Evolutionary conservation across 1,140 invertebrate species (phyloP).

Genomic region (Coptotermes formosanus): DNA sequence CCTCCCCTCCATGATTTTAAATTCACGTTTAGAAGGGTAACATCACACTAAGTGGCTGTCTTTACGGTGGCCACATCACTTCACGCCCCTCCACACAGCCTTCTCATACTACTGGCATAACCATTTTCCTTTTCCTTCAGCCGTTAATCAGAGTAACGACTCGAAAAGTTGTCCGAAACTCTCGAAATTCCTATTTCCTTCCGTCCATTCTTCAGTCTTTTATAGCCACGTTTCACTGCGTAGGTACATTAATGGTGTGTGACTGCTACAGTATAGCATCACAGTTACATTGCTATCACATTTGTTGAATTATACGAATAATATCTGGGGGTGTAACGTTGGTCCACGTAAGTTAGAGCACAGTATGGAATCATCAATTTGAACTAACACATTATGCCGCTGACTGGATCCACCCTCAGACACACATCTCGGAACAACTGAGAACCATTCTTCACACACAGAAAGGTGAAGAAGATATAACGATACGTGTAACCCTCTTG

Average conservation of each 20-base stretch:
- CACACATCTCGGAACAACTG: too few species aligned
- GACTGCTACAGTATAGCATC: background rate
- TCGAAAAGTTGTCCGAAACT: background rate
- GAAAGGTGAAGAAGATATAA: too few species aligned
- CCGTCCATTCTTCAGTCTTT: background rate
- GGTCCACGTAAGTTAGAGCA: background rate
- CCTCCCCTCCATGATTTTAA: background rate
- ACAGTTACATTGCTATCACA: background rate
- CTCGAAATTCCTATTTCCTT: background rate
- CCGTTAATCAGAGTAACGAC: slow-evolving; percentile 2
- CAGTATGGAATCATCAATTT: background rate
- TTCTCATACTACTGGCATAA: background rate
- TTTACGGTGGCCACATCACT: background rate
- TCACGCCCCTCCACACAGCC: background rate
- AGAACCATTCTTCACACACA: too few species aligned
- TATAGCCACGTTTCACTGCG: background rate
- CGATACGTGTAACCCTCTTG: too few species aligned
- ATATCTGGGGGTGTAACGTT: background rate
- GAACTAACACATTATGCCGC: background rate
- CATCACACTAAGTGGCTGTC: background rate
- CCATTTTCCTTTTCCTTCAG: background rate
- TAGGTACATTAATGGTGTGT: background rate
- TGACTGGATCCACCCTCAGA: too few species aligned
- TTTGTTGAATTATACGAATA: background rate
- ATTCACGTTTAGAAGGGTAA: background rate